Evolutionary conservation across 53 echinoderm and acorn worm species (phyloP).

Genomic region (Mesocentrotus franciscanus): DNA sequence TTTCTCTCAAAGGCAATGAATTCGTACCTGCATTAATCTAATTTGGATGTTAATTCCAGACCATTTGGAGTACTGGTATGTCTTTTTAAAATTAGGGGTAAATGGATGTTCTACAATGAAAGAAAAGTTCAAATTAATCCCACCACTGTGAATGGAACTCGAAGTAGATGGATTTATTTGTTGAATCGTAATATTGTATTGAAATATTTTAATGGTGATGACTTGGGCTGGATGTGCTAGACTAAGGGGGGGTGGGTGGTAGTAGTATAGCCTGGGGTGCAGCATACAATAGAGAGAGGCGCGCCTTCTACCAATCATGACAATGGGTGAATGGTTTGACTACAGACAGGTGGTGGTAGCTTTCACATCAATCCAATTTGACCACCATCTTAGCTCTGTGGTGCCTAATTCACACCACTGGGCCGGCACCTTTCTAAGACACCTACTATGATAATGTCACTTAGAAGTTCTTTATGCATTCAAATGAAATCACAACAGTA

Average conservation of each 20-base stretch:
- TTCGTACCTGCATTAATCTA: too few relatives aligned
- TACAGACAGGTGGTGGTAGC: constrained; percentile 46
- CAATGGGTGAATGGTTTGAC: constrained; percentile 20
- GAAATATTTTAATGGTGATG: constrained; percentile 26
- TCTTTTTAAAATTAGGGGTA: too few relatives aligned
- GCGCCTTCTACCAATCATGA: constrained; percentile 20
- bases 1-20: too few relatives aligned
- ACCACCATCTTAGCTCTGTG: not conserved
- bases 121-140: too few relatives aligned
- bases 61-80: too few relatives aligned
- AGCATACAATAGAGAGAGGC: constrained; percentile 43
- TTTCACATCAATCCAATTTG: not conserved
- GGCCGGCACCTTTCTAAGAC: not conserved
- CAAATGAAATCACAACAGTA: not conserved
- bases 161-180: not conserved
- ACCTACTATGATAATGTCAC: not conserved
- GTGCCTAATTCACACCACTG: not conserved
- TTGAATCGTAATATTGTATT: not conserved
- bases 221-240: constrained; percentile 12
- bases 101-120: too few relatives aligned
- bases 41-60: too few relatives aligned
- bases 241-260: constrained; percentile 22
- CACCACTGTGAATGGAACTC: too few relatives aligned
- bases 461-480: not conserved
- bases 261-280: not conserved